These are phyloP conservation scores for Calameuta filiformis DNA, from an alignment of 2,888 invertebrate species.

Conservation along the genomic window DNA sequence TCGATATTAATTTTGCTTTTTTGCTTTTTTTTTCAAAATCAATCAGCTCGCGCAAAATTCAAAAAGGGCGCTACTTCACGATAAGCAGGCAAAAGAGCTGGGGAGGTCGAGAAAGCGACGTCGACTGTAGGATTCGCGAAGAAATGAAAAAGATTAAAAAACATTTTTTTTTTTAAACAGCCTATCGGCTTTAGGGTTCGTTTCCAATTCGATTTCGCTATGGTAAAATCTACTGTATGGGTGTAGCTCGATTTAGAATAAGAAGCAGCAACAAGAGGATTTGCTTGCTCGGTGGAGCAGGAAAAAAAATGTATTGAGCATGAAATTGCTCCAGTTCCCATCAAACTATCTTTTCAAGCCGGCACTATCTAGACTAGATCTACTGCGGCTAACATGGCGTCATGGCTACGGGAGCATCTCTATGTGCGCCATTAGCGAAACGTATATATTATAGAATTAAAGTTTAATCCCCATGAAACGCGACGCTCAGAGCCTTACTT, in stretches of 20 bases:
- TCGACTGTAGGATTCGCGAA: too few relatives aligned
- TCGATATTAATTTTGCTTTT: too few relatives aligned
- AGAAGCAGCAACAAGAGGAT: constrained; percentile 1
- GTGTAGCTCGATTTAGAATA: not conserved
- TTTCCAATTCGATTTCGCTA: too few relatives aligned
- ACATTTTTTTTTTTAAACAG: too few relatives aligned
- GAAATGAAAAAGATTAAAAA: too few relatives aligned
- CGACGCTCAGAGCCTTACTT: not conserved
- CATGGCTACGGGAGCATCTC: constrained; percentile 9
- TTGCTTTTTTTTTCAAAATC: too few relatives aligned
- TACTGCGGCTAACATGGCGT: constrained; percentile 18
- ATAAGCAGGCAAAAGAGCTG: too few relatives aligned
- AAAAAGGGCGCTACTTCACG: too few relatives aligned
- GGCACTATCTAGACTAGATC: constrained; percentile 35
- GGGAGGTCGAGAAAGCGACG: too few relatives aligned
- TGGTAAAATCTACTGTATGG: not conserved
- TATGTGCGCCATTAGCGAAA: constrained; percentile 2
- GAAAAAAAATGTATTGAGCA: constrained; percentile 48
- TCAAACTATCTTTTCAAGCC: constrained; percentile 26
- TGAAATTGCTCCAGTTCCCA: constrained; percentile 58
- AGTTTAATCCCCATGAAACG: constrained; percentile 1
- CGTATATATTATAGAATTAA: not conserved
- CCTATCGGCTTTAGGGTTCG: too few relatives aligned
- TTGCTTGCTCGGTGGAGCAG: constrained; percentile 17
- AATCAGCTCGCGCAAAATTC: too few relatives aligned